Percentiles rank a stretch among this genome's conserved stretches.
Evolutionary conservation across 1,140 invertebrate species (phyloP).

Genomic region (Drosophila seguyi): DNA sequence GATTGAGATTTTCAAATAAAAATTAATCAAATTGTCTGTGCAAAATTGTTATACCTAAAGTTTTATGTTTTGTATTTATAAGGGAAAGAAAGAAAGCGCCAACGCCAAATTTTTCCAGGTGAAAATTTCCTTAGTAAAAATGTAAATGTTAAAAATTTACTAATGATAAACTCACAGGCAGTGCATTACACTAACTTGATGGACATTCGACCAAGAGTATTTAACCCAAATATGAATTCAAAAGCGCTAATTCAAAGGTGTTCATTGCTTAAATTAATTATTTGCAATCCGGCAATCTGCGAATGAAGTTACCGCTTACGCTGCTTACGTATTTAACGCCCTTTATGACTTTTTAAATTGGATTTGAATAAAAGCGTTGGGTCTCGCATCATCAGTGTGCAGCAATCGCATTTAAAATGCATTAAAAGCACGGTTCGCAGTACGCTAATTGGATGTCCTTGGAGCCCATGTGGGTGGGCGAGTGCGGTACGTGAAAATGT

Average conservation of each 20-base stretch:
- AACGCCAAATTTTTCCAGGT: too few species aligned
- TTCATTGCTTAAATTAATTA: background rate
- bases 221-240: background rate
- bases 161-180: too few species aligned
- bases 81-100: too few species aligned
- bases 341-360: slow-evolving; percentile 20
- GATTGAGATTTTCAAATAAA: background rate
- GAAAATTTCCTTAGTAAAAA: background rate
- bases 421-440: slow-evolving; percentile 17
- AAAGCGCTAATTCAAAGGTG: background rate
- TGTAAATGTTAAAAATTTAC: background rate
- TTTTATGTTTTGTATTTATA: too few species aligned
- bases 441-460: slow-evolving; percentile 28
- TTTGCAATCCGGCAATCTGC: background rate
- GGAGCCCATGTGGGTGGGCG: slow-evolving; percentile 15
- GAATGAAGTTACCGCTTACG: slow-evolving; percentile 6
- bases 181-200: too few species aligned
- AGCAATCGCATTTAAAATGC: slow-evolving; percentile 33
- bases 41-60: background rate
- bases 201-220: too few species aligned
- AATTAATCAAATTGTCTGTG: background rate
- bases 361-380: slow-evolving; percentile 11
- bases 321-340: slow-evolving; percentile 12
- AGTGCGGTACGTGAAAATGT: slow-evolving; percentile 43
- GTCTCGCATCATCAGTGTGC: background rate